These are phyloP conservation scores for Bothrops alternatus DNA, from an alignment of 2,797 vertebrate species.

Conservation along the genomic window DNA sequence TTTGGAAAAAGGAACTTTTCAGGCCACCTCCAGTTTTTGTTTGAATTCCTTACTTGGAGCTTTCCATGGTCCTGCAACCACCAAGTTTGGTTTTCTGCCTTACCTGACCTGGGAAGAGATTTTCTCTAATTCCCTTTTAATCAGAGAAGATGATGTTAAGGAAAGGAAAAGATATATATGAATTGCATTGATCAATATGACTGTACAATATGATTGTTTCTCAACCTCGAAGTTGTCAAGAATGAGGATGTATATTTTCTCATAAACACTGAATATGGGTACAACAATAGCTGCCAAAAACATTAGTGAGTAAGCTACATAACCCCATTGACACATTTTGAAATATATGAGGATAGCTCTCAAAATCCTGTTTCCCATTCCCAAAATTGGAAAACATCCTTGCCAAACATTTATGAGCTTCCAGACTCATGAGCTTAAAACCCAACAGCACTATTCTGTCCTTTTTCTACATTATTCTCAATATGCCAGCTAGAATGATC, in stretches of 20 bases:
- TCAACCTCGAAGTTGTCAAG: not conserved
- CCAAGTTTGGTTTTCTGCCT: not conserved
- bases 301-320: not conserved
- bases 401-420: not conserved
- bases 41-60: not conserved
- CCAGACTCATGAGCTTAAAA: not conserved
- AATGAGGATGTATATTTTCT: not conserved
- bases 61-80: not conserved
- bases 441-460: not conserved
- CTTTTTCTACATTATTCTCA: not conserved
- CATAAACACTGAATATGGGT: not conserved
- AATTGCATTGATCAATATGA: not conserved
- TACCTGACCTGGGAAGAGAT: not conserved
- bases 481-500: not conserved
- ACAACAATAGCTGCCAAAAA: not conserved
- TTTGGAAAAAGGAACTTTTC: not conserved
- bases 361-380: not conserved
- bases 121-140: not conserved
- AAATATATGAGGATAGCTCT: not conserved
- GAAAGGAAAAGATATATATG: not conserved
- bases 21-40: not conserved
- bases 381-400: not conserved
- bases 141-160: not conserved
- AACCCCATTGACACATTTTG: not conserved
- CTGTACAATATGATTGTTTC: not conserved